Conservation (phyloP, 2,797 vertebrate genomes). For the Ataeniobius toweri region DNA sequence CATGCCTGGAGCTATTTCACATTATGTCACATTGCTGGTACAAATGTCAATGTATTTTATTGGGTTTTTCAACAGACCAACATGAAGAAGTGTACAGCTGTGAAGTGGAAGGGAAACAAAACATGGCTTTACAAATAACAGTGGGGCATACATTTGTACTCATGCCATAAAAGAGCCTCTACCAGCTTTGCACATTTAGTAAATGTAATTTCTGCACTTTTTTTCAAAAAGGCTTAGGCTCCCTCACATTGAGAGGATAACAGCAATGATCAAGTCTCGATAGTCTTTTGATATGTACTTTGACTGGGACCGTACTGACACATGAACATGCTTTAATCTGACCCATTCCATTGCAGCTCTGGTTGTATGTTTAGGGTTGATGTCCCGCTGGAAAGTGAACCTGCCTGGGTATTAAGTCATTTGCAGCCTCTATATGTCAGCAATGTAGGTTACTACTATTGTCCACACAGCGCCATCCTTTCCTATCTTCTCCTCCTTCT, state of each 20-base stretch:
- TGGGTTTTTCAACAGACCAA: not conserved
- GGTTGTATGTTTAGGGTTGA: not conserved
- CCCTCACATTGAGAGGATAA: not conserved
- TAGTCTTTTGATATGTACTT: not conserved
- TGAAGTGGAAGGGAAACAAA: not conserved
- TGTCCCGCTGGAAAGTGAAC: not conserved
- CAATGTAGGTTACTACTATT: too few species aligned
- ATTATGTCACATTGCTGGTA: not conserved
- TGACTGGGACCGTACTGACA: not conserved
- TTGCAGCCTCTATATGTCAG: too few species aligned
- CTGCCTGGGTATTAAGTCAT: too few species aligned
- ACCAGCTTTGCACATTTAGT: not conserved
- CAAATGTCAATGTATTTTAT: not conserved
- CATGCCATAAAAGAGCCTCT: not conserved
- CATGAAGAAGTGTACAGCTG: not conserved
- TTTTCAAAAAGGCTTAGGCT: not conserved
- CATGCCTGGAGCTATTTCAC: not conserved
- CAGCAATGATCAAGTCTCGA: not conserved
- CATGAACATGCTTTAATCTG: not conserved
- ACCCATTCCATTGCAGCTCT: too few species aligned
- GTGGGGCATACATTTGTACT: not conserved
- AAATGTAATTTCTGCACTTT: not conserved
- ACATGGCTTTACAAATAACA: not conserved
- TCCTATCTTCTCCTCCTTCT: too few species aligned
- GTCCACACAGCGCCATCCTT: too few species aligned